Percentiles rank a stretch among this genome's conserved stretches.
Conservation (phyloP, 2,113 vertebrate genomes). For the Sakesphorus luctuosus region DNA sequence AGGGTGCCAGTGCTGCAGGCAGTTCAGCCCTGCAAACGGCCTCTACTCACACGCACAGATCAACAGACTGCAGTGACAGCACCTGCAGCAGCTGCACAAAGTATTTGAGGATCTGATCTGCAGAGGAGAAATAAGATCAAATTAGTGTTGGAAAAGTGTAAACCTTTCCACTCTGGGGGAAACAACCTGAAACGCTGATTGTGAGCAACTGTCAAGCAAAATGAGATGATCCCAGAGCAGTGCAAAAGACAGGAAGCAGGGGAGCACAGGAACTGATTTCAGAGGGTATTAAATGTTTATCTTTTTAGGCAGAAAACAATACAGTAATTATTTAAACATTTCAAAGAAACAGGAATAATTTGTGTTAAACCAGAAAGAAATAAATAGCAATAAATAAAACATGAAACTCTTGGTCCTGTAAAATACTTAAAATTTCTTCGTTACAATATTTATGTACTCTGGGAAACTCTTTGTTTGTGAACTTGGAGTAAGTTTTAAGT, state of each 20-base stretch:
- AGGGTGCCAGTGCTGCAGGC: neutral
- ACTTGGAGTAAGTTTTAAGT: neutral
- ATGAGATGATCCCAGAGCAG: neutral
- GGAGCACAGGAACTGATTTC: neutral
- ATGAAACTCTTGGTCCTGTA: neutral
- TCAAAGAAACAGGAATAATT: neutral
- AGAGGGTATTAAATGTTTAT: neutral
- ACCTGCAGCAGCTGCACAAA: neutral
- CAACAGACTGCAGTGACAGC: neutral
- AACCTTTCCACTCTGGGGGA: neutral
- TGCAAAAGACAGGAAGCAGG: neutral
- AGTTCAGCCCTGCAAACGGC: neutral
- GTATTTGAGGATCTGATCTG: neutral
- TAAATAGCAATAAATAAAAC: neutral
- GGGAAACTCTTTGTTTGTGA: neutral
- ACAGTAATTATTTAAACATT: neutral
- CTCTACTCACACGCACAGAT: neutral
- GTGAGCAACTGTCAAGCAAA: neutral
- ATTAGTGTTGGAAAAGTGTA: neutral
- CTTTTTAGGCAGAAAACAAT: neutral
- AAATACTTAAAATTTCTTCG: neutral
- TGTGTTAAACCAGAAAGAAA: neutral
- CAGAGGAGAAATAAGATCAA: neutral
- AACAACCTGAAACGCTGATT: neutral
- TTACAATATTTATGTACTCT: neutral